phyloP scores from a whole-genome alignment of 2,888 invertebrate species.

The Hoplodrina blanda region DNA sequence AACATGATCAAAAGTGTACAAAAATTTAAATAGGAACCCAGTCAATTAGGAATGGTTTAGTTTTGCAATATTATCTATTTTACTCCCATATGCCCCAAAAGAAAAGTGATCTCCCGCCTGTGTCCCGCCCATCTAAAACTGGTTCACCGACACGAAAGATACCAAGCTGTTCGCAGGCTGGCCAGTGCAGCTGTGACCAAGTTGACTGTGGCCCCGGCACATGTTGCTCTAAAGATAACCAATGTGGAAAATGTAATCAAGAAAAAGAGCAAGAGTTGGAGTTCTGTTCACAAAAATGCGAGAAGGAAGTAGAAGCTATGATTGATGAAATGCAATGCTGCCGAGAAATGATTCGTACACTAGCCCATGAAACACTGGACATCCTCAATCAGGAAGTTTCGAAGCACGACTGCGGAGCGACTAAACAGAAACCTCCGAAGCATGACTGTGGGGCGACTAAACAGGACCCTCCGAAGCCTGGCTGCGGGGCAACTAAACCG shows the following conservation, averaged over 20 bases:
- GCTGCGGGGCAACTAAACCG: no score
- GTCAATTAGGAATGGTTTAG: slow-evolving; percentile 26
- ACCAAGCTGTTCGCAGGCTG: not conserved
- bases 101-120: slow-evolving; percentile 4
- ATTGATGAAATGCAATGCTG: slow-evolving; percentile 20
- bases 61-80: not conserved
- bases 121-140: not conserved
- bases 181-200: slow-evolving; percentile 12
- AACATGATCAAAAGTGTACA: not conserved
- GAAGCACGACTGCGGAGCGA: not conserved
- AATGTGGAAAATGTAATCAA: not conserved
- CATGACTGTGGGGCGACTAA: no score
- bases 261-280: not conserved
- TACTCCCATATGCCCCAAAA: slow-evolving; percentile 34
- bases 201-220: not conserved
- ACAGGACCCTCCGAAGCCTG: not conserved
- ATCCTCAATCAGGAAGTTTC: not conserved
- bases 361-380: slow-evolving; percentile 32
- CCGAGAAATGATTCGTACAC: slow-evolving; percentile 13
- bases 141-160: no score
- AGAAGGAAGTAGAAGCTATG: slow-evolving; percentile 6
- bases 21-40: not conserved
- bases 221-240: not conserved
- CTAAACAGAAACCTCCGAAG: no score
- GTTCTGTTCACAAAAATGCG: slow-evolving; percentile 8